A percentile compares a stretch with the other conserved stretches of the same genome.
These are phyloP conservation scores for Malurus cyaneus DNA, from an alignment of 2,113 vertebrate genomes.

Conservation along the genomic window DNA sequence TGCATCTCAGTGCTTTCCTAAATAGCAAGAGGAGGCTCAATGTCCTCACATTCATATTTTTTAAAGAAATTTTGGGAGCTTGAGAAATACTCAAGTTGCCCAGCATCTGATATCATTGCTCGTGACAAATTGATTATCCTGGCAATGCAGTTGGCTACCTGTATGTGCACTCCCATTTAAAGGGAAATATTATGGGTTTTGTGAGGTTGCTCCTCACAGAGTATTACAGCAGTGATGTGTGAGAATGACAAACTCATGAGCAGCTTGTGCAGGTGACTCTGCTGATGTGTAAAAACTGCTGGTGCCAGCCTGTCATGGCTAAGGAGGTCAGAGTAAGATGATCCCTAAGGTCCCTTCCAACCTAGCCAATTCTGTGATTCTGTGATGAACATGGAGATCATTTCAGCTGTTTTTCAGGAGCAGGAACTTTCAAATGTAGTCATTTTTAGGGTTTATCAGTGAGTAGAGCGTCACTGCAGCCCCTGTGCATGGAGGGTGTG, in stretches of 20 bases:
- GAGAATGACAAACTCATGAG: neutral
- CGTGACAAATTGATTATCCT: neutral
- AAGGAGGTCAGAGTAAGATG: neutral
- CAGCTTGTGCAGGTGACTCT: neutral
- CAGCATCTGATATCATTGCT: neutral
- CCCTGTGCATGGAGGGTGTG: rapidly evolving
- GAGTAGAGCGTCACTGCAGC: neutral
- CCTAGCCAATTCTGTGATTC: neutral
- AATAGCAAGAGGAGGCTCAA: neutral
- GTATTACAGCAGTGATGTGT: too few relatives aligned
- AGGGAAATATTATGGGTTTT: neutral
- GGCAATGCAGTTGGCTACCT: neutral
- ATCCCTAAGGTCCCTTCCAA: neutral
- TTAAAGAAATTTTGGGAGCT: neutral
- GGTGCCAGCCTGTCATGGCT: neutral
- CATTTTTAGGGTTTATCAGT: neutral
- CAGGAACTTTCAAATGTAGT: neutral
- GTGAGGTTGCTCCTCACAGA: neutral
- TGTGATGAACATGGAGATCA: neutral
- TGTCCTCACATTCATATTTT: neutral
- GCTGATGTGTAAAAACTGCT: neutral
- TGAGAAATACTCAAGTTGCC: neutral
- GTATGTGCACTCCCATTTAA: neutral
- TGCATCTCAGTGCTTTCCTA: neutral
- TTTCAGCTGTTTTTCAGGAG: neutral